These are phyloP conservation scores for Harmothoe impar DNA, from an alignment of 2,888 invertebrate species.

Conservation along the genomic window DNA sequence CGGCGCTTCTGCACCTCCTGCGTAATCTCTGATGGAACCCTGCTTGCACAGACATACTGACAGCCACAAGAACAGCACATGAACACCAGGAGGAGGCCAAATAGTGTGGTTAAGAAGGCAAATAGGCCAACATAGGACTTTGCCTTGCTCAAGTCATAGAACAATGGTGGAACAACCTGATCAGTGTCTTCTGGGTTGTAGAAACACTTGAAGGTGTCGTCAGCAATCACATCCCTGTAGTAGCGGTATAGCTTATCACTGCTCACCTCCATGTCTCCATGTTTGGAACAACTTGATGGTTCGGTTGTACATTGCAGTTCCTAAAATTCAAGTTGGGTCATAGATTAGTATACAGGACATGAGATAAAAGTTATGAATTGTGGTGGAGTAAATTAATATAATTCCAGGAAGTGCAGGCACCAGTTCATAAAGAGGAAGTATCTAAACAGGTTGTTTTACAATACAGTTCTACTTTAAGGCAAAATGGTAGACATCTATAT, in stretches of 20 bases:
- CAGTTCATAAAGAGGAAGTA: too few species aligned
- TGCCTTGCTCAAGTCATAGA: neutral
- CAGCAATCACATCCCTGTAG: neutral
- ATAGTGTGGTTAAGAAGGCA: neutral
- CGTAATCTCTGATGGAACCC: neutral
- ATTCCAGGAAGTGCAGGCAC: too few species aligned
- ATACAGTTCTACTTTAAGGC: too few species aligned
- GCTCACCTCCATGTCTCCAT: neutral
- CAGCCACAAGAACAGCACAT: conserved; percentile 11
- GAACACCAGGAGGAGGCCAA: conserved; percentile 14
- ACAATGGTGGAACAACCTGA: neutral
- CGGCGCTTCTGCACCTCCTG: neutral
- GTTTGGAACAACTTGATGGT: neutral
- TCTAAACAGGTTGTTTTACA: too few species aligned
- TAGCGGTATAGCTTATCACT: neutral
- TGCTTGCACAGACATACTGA: neutral
- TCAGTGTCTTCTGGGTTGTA: neutral
- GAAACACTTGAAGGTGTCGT: neutral
- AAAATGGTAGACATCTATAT: too few species aligned
- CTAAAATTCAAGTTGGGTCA: neutral
- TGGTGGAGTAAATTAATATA: too few species aligned
- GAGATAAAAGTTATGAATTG: too few species aligned
- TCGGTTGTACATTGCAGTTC: neutral
- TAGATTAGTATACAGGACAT: too few species aligned
- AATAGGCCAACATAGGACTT: neutral